Evolutionary conservation across 1,140 invertebrate genomes (phyloP).

Genomic region (Globodera rostochiensis): DNA sequence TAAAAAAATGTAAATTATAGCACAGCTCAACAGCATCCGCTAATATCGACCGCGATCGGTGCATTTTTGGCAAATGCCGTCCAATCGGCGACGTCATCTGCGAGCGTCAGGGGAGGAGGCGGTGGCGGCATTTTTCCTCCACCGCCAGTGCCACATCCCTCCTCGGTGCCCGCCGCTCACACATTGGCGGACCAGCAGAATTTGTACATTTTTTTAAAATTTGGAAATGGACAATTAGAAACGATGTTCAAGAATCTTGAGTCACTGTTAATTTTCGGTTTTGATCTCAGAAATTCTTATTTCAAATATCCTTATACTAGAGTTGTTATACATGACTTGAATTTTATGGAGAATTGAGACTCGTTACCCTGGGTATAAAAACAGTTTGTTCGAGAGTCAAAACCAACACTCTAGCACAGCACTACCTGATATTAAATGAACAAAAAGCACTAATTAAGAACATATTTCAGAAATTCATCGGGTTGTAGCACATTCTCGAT

Average conservation of each 20-base stretch:
- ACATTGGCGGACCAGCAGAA: not conserved
- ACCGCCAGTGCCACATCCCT: not conserved
- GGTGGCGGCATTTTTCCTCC: conserved; percentile 19
- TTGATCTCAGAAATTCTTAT: not conserved
- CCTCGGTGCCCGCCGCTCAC: not conserved
- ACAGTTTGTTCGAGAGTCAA: too few relatives aligned
- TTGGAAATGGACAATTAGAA: not conserved
- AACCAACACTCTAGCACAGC: too few relatives aligned
- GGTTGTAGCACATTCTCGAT: not conserved
- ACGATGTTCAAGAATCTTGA: not conserved
- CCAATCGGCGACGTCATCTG: not conserved
- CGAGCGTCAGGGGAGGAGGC: conserved; percentile 7
- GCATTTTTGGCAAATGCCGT: conserved; percentile 32
- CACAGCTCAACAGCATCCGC: conserved; percentile 17
- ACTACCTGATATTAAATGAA: too few relatives aligned
- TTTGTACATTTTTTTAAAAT: not conserved
- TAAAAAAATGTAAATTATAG: not conserved
- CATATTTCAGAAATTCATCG: too few relatives aligned
- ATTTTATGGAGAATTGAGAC: too few relatives aligned
- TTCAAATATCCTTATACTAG: too few relatives aligned
- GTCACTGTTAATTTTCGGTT: not conserved
- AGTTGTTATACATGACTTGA: too few relatives aligned
- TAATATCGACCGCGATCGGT: conserved; percentile 27
- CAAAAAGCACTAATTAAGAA: too few relatives aligned
- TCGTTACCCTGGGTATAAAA: too few relatives aligned